Base-by-base conservation (phyloP, 2,113 vertebrate species). In the Sus scrofa region DNA sequence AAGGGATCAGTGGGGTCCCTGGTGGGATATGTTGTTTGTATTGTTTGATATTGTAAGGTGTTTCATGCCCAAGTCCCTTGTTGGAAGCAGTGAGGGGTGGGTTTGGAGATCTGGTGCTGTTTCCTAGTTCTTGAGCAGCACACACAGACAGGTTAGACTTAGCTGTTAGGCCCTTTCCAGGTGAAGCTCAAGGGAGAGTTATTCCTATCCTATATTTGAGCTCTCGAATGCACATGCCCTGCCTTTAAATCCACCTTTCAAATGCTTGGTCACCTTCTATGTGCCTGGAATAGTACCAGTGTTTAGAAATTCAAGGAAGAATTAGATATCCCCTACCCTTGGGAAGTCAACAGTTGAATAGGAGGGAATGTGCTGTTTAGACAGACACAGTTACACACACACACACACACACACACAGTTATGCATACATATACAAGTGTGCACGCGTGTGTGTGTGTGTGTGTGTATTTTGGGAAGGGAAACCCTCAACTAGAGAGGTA, bases 221-320 rank as follows among this genome's bases (percentile, higher is more conserved):
- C 30, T 14, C n/a, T 93, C 87, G 81, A 71, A 18, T 37, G 6
- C 20, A 56, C 27, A 62, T 71, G 18, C 8, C 77, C 32, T 67
- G 1, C 24, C 67, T 94, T 92, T 85, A 65, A 77, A 78, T 50
- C 44, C 4, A 71, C 50, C 22, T 96, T 94, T 84, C 26, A 74
- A 37, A 27, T 84, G 60, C 13, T 30, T 32, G 10, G 54, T 24
- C 22, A 75, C 39, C 63, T 87, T 90, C 34, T 92, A 0, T 52
- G 26, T 19, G 6, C 68, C 50, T 73, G 26, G 50, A 74, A 24
- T 3, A 84, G 34, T 83, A 67, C 27, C 58, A 88, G 18, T 60
- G 22, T 84, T 86, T 67, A 89, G 39, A 65, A 73, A 74, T 39
- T 94, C 74, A 95, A 34, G 65, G 22, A 68, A 63, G 30, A 83